Percentiles rank a stretch among this genome's conserved stretches.
phyloP scores from a whole-genome alignment of 2,888 invertebrate species.

The Ptilodon capucinus region DNA sequence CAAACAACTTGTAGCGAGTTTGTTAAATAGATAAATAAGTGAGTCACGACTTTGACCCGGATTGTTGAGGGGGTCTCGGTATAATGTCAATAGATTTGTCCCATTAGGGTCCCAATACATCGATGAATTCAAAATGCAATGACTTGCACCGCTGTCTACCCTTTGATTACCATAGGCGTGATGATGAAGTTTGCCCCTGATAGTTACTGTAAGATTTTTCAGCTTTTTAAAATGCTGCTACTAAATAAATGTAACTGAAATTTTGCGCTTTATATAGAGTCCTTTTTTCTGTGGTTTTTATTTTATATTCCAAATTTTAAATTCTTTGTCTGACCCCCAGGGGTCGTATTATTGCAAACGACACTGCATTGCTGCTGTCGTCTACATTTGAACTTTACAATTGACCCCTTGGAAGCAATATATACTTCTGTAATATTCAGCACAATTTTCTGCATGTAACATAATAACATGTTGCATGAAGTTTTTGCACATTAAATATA shows the following conservation, averaged over 20 bases:
- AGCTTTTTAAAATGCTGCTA: too few species aligned
- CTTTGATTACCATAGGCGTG: too few species aligned
- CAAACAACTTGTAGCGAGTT: neutral
- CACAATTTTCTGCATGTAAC: neutral
- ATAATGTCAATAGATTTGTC: too few species aligned
- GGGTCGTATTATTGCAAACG: neutral
- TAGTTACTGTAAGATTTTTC: too few species aligned
- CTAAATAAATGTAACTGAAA: too few species aligned
- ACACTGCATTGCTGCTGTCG: neutral
- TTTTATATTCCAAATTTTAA: neutral
- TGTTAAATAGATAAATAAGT: neutral
- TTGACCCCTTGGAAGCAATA: slow-evolving; percentile 29
- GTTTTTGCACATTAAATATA: too few species aligned
- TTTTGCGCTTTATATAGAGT: neutral
- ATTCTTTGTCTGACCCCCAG: neutral
- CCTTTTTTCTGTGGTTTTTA: neutral
- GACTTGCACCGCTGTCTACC: too few species aligned
- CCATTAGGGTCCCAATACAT: too few species aligned
- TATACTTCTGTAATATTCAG: neutral
- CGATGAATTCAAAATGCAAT: too few species aligned
- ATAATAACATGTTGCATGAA: neutral
- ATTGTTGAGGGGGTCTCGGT: too few species aligned
- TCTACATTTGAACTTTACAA: slow-evolving; percentile 13
- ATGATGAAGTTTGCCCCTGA: too few species aligned
- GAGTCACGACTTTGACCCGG: too few species aligned